Evolutionary conservation across 2,797 vertebrate genomes (phyloP).

Genomic region (Triplophysa bombifrons): DNA sequence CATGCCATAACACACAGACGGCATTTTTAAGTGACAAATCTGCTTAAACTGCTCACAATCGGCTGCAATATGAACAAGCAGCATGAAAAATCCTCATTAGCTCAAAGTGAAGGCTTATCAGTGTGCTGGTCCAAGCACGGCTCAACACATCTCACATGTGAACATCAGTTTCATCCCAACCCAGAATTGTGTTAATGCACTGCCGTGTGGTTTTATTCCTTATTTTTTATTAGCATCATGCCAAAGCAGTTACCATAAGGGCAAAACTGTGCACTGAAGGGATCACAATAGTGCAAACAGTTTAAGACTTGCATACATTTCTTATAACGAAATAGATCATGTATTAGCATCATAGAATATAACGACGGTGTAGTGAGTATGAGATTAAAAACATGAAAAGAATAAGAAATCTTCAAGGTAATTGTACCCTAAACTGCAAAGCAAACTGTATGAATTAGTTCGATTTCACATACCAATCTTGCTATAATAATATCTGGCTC

Average conservation of each 20-base stretch:
- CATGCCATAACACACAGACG: too few species aligned
- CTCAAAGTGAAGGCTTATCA: conserved; percentile 16
- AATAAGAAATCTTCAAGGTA: background rate
- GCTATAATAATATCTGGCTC: background rate
- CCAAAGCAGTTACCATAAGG: background rate
- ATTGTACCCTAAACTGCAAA: too few species aligned
- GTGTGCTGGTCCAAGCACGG: background rate
- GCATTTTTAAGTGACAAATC: background rate
- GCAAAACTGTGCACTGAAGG: background rate
- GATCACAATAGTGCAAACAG: background rate
- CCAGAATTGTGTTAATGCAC: too few species aligned
- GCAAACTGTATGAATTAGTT: background rate
- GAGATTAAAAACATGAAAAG: too few species aligned
- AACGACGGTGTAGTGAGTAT: background rate
- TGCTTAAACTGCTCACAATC: background rate
- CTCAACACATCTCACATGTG: background rate
- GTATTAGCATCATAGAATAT: background rate
- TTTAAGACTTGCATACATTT: background rate
- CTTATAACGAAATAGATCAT: background rate
- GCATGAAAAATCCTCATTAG: conserved; percentile 3
- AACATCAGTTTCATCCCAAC: background rate
- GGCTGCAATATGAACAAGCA: background rate
- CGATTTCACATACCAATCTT: background rate
- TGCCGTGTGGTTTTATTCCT: background rate
- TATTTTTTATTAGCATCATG: background rate